phyloP scores from a whole-genome alignment of 1,140 invertebrate species.

The Tetranychus cinnabarinus region DNA sequence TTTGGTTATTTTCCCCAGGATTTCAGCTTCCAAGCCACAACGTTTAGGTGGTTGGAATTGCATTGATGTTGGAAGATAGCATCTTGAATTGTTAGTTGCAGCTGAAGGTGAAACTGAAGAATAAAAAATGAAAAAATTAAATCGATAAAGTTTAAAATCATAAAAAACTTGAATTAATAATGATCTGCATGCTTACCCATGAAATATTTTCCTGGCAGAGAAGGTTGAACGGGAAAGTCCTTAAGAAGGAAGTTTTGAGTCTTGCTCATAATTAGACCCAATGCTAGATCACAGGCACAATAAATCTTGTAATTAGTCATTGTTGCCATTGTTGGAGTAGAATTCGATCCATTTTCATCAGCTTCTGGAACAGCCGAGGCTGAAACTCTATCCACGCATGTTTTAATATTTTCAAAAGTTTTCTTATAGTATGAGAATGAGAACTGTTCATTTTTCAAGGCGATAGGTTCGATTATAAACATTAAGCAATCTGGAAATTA shows the following conservation, averaged over 20 bases:
- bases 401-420: conserved; percentile 47
- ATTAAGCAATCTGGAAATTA: conserved; percentile 38
- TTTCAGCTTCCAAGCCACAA: conserved; percentile 10
- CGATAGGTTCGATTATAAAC: conserved; percentile 78
- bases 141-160: neutral
- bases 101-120: conserved; percentile 8
- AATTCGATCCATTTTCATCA: neutral
- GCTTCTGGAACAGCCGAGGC: neutral
- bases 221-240: conserved; percentile 54
- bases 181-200: conserved; percentile 16
- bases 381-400: conserved; percentile 8
- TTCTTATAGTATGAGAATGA: conserved; percentile 82
- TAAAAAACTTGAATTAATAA: neutral
- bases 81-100: conserved; percentile 16
- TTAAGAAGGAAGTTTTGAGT: conserved; percentile 67
- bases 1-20: conserved; percentile 9
- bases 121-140: conserved; percentile 3
- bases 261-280: conserved; percentile 61
- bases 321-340: conserved; percentile 2
- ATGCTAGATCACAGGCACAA: conserved; percentile 78
- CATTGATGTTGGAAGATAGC: conserved; percentile 20
- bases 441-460: conserved; percentile 74
- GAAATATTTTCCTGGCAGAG: conserved; percentile 24
- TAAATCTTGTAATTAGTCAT: conserved; percentile 53
- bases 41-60: conserved; percentile 17